These are phyloP conservation scores for Crambe crambe DNA, from an alignment of 37 sponge, comb jelly and placozoan genomes.

Conservation along the genomic window DNA sequence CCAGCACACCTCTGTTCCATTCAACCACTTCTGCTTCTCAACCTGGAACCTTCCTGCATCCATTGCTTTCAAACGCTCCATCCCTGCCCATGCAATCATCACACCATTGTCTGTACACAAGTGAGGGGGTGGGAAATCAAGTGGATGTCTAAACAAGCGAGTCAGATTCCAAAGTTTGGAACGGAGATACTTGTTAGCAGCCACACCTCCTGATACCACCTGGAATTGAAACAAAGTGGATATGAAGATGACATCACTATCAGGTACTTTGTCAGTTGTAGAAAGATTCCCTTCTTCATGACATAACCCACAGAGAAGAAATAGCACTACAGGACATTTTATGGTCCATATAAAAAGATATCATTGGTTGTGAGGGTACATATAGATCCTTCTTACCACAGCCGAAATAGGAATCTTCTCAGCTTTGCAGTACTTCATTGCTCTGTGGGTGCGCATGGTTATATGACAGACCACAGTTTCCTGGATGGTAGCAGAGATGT, in stretches of 20 bases:
- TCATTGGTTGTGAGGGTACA: not conserved
- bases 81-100: constrained; percentile 89
- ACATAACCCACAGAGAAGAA: not conserved
- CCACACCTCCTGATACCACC: constrained; percentile 89
- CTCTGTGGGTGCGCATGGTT: constrained; percentile 40
- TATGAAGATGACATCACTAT: no score
- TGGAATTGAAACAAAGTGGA: no score
- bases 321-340: no score
- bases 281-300: no score
- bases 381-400: constrained; percentile 62
- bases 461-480: constrained; percentile 45
- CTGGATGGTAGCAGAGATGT: constrained; percentile 72
- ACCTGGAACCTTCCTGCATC: constrained; percentile 6
- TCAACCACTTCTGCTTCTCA: not conserved
- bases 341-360: not conserved
- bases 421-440: constrained; percentile 30
- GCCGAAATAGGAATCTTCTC: constrained; percentile 19
- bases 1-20: not conserved
- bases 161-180: constrained; percentile 12
- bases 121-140: constrained; percentile 60
- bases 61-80: constrained; percentile 38
- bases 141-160: not conserved
- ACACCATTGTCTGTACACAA: constrained; percentile 89
- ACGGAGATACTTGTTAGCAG: constrained; percentile 55
- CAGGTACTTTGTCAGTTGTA: no score